These are phyloP conservation scores for Amaurobius ferox DNA, from an alignment of 2,888 invertebrate genomes.

Conservation along the genomic window DNA sequence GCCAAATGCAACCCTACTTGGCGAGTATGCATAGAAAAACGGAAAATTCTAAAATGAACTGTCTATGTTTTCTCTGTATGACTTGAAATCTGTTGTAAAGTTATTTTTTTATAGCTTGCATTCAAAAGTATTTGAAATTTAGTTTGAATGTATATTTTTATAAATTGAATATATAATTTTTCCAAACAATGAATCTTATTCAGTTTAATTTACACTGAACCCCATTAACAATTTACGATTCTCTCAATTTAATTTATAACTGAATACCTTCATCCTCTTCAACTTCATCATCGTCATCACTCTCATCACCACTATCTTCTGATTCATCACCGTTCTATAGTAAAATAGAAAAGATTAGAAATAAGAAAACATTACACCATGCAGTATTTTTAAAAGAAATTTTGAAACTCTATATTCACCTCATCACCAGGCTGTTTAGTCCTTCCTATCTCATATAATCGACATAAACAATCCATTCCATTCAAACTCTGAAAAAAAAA, in stretches of 20 bases:
- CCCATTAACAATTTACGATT: no score
- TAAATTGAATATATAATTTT: no score
- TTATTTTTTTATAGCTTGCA: no score
- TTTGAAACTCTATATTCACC: slow-evolving; percentile 78
- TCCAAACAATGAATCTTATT: no score
- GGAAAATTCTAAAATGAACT: no score
- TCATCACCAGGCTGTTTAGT: slow-evolving; percentile 92
- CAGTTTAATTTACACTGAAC: no score
- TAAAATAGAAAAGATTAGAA: neutral
- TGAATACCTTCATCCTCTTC: slow-evolving; percentile 27
- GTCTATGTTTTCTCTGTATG: no score
- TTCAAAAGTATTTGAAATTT: no score
- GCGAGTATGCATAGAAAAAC: no score
- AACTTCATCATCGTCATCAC: slow-evolving; percentile 60
- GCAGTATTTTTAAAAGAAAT: neutral
- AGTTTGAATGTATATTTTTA: no score
- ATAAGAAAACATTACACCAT: neutral
- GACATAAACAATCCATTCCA: slow-evolving; percentile 88
- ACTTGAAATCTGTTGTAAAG: no score
- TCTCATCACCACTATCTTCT: slow-evolving; percentile 61
- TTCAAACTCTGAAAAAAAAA: slow-evolving; percentile 35
- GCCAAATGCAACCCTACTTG: no score
- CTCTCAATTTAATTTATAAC: neutral
- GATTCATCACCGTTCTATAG: slow-evolving; percentile 45
- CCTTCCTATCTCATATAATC: slow-evolving; percentile 94